These are phyloP conservation scores for Solenopsis invicta DNA, from an alignment of 1,140 invertebrate species.

Conservation along the genomic window DNA sequence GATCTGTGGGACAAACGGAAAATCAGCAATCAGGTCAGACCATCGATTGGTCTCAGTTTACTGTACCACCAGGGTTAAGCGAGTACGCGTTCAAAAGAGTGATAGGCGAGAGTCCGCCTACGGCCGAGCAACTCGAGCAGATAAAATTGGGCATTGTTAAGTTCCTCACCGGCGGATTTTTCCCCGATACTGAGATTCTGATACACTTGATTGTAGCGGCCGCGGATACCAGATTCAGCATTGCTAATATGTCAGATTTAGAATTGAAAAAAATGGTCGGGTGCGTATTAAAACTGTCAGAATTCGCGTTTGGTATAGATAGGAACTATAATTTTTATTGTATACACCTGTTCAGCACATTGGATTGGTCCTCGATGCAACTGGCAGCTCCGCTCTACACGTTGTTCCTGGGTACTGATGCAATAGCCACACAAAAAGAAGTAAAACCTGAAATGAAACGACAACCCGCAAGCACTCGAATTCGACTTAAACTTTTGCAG, in stretches of 20 bases:
- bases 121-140: constrained; percentile 94
- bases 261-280: constrained; percentile 91
- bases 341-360: constrained; percentile 58
- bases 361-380: constrained; percentile 92
- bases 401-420: constrained; percentile 92
- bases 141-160: constrained; percentile 94
- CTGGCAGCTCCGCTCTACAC: constrained; percentile 92
- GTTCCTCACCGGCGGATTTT: constrained; percentile 93
- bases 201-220: constrained; percentile 94
- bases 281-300: constrained; percentile 81
- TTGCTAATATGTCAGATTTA: constrained; percentile 92
- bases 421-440: constrained; percentile 87
- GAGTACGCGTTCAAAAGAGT: constrained; percentile 93
- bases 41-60: constrained; percentile 86
- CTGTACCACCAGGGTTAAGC: constrained; percentile 93
- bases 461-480: constrained; percentile 92
- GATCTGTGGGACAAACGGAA: constrained; percentile 78
- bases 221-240: constrained; percentile 94
- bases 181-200: constrained; percentile 92
- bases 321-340: neutral
- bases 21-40: constrained; percentile 79
- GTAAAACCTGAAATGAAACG: constrained; percentile 90
- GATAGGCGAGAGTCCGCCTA: constrained; percentile 91
- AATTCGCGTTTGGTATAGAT: neutral
- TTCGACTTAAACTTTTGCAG: constrained; percentile 94